Conservation (phyloP, 2,888 invertebrate species). For the Limnephilus lunatus region DNA sequence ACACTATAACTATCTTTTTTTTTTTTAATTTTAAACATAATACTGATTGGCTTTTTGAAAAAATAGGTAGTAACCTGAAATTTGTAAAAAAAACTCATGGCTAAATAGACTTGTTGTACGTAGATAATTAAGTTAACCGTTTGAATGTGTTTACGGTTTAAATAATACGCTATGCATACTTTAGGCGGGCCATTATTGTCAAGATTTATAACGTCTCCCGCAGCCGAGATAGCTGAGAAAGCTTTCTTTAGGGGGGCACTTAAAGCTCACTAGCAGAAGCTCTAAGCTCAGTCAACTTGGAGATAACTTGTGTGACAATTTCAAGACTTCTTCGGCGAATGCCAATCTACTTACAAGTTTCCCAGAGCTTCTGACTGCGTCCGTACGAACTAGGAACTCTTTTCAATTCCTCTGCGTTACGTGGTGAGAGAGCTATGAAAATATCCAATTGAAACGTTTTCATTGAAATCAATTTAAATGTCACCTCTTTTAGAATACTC, state of each 20-base stretch:
- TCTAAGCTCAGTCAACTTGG: constrained; percentile 65
- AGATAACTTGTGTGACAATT: constrained; percentile 66
- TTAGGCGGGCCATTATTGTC: constrained; percentile 52
- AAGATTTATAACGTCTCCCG: constrained; percentile 62
- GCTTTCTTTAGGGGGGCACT: constrained; percentile 64
- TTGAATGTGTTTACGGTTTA: constrained; percentile 20
- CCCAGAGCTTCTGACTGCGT: constrained; percentile 19
- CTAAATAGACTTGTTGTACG: not conserved
- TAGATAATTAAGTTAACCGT: not conserved
- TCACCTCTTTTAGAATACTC: not conserved
- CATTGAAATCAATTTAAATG: not conserved
- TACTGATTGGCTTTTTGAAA: not conserved
- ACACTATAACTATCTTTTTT: no score
- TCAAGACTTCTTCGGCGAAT: constrained; percentile 63
- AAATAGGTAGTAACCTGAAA: not conserved
- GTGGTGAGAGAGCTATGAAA: constrained; percentile 46
- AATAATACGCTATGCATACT: constrained; percentile 14
- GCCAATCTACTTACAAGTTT: constrained; percentile 62
- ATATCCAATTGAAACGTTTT: not conserved
- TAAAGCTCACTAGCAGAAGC: constrained; percentile 64
- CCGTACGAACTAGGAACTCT: constrained; percentile 21
- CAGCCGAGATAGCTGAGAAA: constrained; percentile 63
- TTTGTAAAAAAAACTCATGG: not conserved
- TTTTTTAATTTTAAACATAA: no score
- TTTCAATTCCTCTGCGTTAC: constrained; percentile 51